Evolutionary conservation across 2,113 vertebrate genomes (phyloP), one percentile per base, ranked within the genome.

Genomic region (Microcebus tavaratra): DNA sequence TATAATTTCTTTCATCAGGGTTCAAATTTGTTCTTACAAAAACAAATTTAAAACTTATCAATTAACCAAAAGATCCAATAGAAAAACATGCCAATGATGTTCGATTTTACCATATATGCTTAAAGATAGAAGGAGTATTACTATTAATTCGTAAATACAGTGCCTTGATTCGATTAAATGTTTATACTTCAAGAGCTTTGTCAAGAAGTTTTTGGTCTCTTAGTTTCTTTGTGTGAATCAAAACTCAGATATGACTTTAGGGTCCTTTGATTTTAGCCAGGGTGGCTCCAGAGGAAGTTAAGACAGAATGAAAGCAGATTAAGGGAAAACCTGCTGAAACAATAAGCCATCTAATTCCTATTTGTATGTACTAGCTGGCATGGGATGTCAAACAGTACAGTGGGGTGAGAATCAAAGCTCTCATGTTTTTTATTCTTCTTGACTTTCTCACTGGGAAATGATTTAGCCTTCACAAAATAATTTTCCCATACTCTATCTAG

Each of bases 151-250:
- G 36, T 79, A 73, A 76, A 65, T 39, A 10, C 81, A 63, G n/a
- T 39, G n/a, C 5, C 59, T 96, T 63, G 83, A 55, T 85, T 81
- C 39, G 63, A 12, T 82, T 34, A 31, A 34, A 34, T 59, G 31
- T 36, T 72, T 45, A 23, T 98, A 99, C 99, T 99, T 99, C 97
- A 0, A 99, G 99, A 95, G 99, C 99, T 95, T 97, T 97, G 79
- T 99, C 98, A 96, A 99, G 97, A 93, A 97, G 98, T 96, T 99
- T 99, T 97, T 99, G 98, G 97, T 99, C 99, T 97, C 99, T 92
- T 99, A 99, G 98, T 92, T 99, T 99, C 96, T 99, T 98, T 99
- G 99, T 75, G 99, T 99, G 96, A 99, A 99, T 95, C 99, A 98
- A 48, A 99, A 98, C 97, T 99, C 99, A 67, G 99, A 99, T 95